Percentiles rank a stretch among this genome's conserved stretches.
Evolutionary conservation across 2,797 vertebrate species (phyloP).

Genomic region (Coracias cyanogaster): DNA sequence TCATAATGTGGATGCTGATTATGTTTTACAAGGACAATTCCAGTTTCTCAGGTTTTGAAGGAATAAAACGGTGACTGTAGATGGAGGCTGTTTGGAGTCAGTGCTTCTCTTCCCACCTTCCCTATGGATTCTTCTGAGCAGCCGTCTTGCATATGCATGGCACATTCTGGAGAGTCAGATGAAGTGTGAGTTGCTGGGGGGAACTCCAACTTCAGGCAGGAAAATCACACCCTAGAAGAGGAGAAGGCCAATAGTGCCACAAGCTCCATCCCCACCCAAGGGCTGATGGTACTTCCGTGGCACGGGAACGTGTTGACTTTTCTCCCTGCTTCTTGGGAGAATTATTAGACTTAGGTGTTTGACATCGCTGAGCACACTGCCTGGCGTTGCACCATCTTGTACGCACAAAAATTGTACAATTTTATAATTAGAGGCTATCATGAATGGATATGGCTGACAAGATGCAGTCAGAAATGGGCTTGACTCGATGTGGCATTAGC

Average conservation of each 20-base stretch:
- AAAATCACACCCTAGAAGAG: background rate
- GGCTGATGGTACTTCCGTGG: background rate
- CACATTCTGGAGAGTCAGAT: background rate
- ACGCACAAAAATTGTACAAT: background rate
- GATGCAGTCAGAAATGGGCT: background rate
- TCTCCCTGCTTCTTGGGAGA: background rate
- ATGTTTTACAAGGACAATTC: background rate
- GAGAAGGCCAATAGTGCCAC: background rate
- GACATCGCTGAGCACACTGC: background rate
- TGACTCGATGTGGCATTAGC: accelerated
- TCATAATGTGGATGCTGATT: background rate
- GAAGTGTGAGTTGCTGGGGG: background rate
- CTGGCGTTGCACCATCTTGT: background rate
- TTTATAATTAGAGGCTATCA: background rate
- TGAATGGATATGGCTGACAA: background rate
- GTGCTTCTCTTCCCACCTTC: accelerated
- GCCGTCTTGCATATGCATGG: background rate
- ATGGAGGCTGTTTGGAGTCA: background rate
- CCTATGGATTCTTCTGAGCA: background rate
- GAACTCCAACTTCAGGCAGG: background rate
- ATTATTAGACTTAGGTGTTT: background rate
- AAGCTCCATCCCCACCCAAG: background rate
- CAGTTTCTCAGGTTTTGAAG: background rate
- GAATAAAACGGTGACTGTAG: background rate
- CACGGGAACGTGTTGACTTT: background rate